Base-by-base conservation (phyloP, 2,113 vertebrate species). In the Hemiprocne comata region DNA sequence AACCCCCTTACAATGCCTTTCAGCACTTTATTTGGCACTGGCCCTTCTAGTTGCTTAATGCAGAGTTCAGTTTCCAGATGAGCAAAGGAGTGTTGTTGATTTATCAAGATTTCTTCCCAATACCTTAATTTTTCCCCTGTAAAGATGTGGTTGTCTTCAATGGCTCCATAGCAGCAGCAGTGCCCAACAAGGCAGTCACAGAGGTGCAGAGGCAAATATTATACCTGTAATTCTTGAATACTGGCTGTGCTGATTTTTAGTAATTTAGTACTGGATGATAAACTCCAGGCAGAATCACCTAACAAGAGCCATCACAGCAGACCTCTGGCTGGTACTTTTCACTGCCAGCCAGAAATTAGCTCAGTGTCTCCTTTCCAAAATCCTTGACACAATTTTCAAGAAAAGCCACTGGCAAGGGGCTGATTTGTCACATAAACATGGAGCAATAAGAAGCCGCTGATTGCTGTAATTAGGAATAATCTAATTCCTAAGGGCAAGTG, bases 381-480 rank as follows among this genome's bases (percentile, higher is more conserved):
- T 57, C 85, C 82, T 94, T 91, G 74, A 76, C 60, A 61, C 9
- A 29, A 83, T 29, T 87, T 91, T 31, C 15, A 50, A 57, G 58
- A 70, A 44, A 93, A 87, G 61, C 42, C 17, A 28, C 21, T 75
- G 82, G 29, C 40, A 29, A 0, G 67, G 28, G 79, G 46, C 62
- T 13, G 21, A 72, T 85, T 72, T 64, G 40, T 69, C 34, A 26
- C 40, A 25, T 61, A 79, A 91, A 65, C 0, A 0, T 10, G 44
- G 40, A 91, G 19, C 58, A 61, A 66, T 0, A 0, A 85, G 74
- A 87, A 58, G 65, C 40, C 25, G 38, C 67, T 69, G 25, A 89
- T 89, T 89, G 78, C 73, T 91, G 85, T 87, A 75, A 91, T 89
- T 79, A 79, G 62, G 60, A 87, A 85, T 90, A 90, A 93, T 90